These are phyloP conservation scores for Troides oblongomaculatus DNA, from an alignment of 2,888 invertebrate genomes.

Conservation along the genomic window DNA sequence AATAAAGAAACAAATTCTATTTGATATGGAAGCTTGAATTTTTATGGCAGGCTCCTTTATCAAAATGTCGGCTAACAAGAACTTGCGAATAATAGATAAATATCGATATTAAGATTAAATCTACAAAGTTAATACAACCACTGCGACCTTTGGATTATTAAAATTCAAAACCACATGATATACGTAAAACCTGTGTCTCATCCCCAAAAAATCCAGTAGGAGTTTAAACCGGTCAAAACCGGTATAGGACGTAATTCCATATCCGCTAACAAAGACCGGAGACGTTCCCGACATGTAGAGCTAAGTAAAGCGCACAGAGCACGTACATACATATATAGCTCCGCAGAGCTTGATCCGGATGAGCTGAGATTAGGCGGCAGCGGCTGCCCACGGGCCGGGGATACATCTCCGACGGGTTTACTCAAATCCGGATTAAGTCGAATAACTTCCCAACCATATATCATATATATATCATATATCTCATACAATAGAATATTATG, in stretches of 20 bases:
- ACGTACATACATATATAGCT: slow-evolving; percentile 57
- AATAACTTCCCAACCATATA: slow-evolving; percentile 66
- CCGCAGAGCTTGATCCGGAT: slow-evolving; percentile 69
- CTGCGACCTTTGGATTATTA: neutral
- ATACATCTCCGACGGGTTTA: slow-evolving; percentile 74
- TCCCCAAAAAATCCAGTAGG: slow-evolving; percentile 11
- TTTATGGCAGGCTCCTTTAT: neutral
- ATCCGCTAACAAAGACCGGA: slow-evolving; percentile 51
- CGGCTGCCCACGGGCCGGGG: slow-evolving; percentile 72
- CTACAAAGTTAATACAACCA: too few relatives aligned
- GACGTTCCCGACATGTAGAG: slow-evolving; percentile 39
- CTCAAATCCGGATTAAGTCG: slow-evolving; percentile 72
- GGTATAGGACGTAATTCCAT: slow-evolving; percentile 36
- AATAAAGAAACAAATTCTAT: neutral
- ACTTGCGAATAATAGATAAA: neutral
- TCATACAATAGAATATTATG: neutral
- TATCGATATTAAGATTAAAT: too few relatives aligned
- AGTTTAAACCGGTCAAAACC: slow-evolving; percentile 23
- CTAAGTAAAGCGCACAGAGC: slow-evolving; percentile 39
- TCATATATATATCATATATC: slow-evolving; percentile 40
- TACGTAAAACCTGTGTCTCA: neutral
- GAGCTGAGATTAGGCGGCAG: slow-evolving; percentile 69
- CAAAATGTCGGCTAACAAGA: neutral
- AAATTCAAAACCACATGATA: neutral
- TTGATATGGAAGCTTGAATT: neutral